phyloP scores from a whole-genome alignment of 2,888 invertebrate species.

The Sepiola atlantica region DNA sequence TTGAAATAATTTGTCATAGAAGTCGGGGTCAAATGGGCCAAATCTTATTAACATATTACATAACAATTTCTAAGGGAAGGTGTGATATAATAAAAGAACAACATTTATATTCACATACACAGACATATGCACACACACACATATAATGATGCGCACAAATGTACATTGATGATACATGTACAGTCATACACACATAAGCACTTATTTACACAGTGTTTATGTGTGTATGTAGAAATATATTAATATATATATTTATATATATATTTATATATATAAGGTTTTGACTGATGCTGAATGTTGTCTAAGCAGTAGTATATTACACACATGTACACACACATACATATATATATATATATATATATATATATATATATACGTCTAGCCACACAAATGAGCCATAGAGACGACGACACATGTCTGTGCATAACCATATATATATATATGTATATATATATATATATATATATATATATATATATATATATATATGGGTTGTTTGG shows the following conservation, averaged over 20 bases:
- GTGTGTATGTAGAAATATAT: not conserved
- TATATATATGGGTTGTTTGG: not conserved
- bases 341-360: not conserved
- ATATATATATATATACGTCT: not conserved
- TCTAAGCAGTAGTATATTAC: not conserved
- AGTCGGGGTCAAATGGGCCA: not conserved
- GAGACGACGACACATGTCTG: too few relatives aligned
- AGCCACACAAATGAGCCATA: not conserved
- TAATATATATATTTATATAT: not conserved
- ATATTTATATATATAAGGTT: not conserved
- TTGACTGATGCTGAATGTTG: not conserved
- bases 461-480: not conserved
- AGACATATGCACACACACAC: not conserved
- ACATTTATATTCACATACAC: not conserved
- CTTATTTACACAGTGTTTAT: not conserved
- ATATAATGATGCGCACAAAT: not conserved
- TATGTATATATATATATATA: not conserved
- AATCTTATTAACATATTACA: not conserved
- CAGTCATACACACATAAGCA: not conserved
- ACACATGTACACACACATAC: too few relatives aligned
- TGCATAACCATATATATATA: not conserved
- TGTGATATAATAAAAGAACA: not conserved
- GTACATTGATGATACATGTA: not conserved
- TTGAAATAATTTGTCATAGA: not conserved
- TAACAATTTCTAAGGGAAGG: not conserved